Evolutionary conservation across 2,888 invertebrate species (phyloP), one percentile per base, ranked within the genome.

Genomic region (Brachylomia viminalis): DNA sequence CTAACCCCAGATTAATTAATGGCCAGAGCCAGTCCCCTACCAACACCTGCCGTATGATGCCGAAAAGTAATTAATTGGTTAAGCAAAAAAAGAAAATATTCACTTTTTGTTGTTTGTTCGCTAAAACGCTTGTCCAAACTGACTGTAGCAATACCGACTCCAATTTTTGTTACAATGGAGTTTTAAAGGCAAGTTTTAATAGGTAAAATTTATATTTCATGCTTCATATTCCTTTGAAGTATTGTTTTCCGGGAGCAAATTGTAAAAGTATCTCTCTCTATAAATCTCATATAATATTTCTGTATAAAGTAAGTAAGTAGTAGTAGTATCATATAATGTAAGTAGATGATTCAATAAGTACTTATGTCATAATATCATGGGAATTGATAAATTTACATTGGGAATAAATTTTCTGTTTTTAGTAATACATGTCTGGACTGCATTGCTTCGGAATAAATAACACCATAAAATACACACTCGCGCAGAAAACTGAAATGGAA

Each of bases 11-110:
- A 72, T 87, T 80, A 75, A 87, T 82, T 72, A 79, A 77, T 64
- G n/a, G 67, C 27, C 56, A 49, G 54, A 56, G 58, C 30, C 67
- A 59, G 42, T 49, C 69, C 58, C 38, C 27, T 23, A 64, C 62
- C 64, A 69, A 79, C 86, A 80, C 78, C 75, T 86, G 86, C 64
- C 78, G 23, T 77, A 79, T 78, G 69, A 80, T 45, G 74, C 70
- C 56, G 27, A 78, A 86, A 79, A 66, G 62, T 66, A 76, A 76
- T 74, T 75, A 85, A 82, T 78, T 77, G 67, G 64, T 82, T 86
- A 52, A 38, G 56, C 20, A 52, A 59, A 82, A 87, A 72, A 58
- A 30, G 0, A 47, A 64, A 70, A 56, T 4, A 45, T 61, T 38
- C 38, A 38, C 38, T 38, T 38, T 38, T 38, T 38, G 38, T 38